Base-by-base conservation (phyloP, 2,113 vertebrate species). In the Dicrurus megarhynchus region DNA sequence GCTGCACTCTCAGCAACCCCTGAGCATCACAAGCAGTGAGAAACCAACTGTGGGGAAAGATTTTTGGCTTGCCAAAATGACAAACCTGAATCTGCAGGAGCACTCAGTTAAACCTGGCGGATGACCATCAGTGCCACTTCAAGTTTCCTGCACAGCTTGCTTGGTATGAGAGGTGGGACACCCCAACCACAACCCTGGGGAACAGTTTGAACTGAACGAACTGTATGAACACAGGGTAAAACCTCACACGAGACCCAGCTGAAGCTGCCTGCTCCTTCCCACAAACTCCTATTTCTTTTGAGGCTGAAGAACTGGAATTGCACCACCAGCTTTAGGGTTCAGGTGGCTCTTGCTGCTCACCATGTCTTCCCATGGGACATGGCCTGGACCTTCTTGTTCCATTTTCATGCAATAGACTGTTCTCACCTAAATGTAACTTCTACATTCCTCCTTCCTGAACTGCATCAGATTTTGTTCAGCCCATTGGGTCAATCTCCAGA, bases 11-110 rank as follows among this genome's bases (percentile, higher is more conserved):
- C 39, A 59, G 68, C 81, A 59, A 22, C 14, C 33, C 15, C 47
- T 3, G n/a, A 68, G 53, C 44, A 73, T 6, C 64, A 69, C 53
- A 15, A 37, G 23, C 35, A 50, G 35, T 7, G 11, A 11, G 42
- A 67, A 68, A 87, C 22, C 5, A 2, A 18, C 3, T 0, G 0
- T 2, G 0, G 8, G 7, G 16, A 23, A 65, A 73, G 37, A 32
- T 5, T 67, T 61, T 53, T 41, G 18, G 16, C 70, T 26, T 65
- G 37, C 27, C 42, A 55, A 76, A 83, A 85, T 7, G 42, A 44
- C 57, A 89, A 67, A 20, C 37, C 24, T 12, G 5, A 53, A 35
- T 14, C 35, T 47, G 14, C 21, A 16, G 42, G 46, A 82, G 37
- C 20, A 21, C 52, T 37, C 52, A 7, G 60, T 42, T 47, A 87